These are phyloP conservation scores for Liopterus haemorrhoidalis DNA, from an alignment of 2,888 invertebrate genomes.

Conservation along the genomic window DNA sequence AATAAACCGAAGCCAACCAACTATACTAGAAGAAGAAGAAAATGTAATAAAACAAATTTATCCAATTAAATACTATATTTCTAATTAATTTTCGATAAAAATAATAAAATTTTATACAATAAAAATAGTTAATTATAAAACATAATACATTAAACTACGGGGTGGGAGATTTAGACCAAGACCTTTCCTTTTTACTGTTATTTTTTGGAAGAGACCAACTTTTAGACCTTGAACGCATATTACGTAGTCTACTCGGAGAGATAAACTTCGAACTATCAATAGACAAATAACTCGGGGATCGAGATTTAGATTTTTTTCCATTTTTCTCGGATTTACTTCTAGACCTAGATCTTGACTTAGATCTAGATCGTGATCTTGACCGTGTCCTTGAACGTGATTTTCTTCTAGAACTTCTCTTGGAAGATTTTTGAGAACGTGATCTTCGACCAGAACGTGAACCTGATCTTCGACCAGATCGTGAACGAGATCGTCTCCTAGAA, in stretches of 20 bases:
- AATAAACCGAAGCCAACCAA: too few relatives aligned
- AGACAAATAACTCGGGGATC: slow-evolving; percentile 33
- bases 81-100: not conserved
- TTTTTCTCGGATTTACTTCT: slow-evolving; percentile 21
- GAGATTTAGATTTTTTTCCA: slow-evolving; percentile 26
- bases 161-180: slow-evolving; percentile 52
- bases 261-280: slow-evolving; percentile 42
- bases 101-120: not conserved
- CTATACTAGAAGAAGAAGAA: too few relatives aligned
- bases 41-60: too few relatives aligned
- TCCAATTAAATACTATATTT: slow-evolving; percentile 1
- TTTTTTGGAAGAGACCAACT: slow-evolving; percentile 57
- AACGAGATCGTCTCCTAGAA: slow-evolving; percentile 36
- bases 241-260: slow-evolving; percentile 39
- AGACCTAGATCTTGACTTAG: slow-evolving; percentile 30
- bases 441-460: slow-evolving; percentile 32
- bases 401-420: slow-evolving; percentile 21
- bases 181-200: slow-evolving; percentile 42
- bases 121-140: not conserved
- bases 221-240: slow-evolving; percentile 47
- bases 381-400: slow-evolving; percentile 36
- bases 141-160: slow-evolving; percentile 10
- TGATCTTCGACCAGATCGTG: slow-evolving; percentile 37
- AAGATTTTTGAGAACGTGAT: slow-evolving; percentile 26
- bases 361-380: slow-evolving; percentile 32